phyloP scores from a whole-genome alignment of 2,113 vertebrate species.

The Clarias magur region DNA sequence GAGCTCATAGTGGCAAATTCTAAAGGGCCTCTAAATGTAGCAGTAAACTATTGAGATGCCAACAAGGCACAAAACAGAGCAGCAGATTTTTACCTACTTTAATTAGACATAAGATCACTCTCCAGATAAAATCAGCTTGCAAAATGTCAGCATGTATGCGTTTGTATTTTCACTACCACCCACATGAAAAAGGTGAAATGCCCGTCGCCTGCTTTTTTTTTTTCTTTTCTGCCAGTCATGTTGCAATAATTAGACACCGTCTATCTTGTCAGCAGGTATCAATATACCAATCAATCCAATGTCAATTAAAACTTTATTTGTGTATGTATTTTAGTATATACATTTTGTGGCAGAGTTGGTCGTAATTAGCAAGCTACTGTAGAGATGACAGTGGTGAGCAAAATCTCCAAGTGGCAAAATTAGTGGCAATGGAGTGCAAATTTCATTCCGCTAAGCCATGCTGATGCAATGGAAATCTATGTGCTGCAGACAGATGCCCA shows the following conservation, averaged over 20 bases:
- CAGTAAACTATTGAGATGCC: conserved; percentile 21
- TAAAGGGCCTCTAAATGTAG: background rate
- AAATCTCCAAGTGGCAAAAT: background rate
- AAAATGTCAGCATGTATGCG: conserved; percentile 32
- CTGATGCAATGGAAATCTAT: background rate
- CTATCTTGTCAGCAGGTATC: background rate
- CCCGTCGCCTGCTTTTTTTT: background rate
- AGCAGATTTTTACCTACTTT: background rate
- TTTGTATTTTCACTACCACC: conserved; percentile 3
- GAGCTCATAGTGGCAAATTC: conserved; percentile 20
- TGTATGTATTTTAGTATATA: background rate
- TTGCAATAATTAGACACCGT: conserved; percentile 12
- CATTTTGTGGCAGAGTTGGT: background rate
- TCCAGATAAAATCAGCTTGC: conserved; percentile 5
- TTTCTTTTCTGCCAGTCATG: conserved; percentile 1
- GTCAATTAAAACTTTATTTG: background rate
- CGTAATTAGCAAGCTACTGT: background rate
- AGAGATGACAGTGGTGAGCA: background rate
- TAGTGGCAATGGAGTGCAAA: background rate
- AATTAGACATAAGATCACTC: background rate
- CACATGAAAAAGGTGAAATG: background rate
- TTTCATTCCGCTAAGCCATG: conserved; percentile 6
- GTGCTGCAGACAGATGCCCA: conserved; percentile 26
- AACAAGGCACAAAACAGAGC: conserved; percentile 1
- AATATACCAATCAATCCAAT: background rate